Base-by-base conservation (phyloP, 2,797 vertebrate species). In the Lophius americanus region DNA sequence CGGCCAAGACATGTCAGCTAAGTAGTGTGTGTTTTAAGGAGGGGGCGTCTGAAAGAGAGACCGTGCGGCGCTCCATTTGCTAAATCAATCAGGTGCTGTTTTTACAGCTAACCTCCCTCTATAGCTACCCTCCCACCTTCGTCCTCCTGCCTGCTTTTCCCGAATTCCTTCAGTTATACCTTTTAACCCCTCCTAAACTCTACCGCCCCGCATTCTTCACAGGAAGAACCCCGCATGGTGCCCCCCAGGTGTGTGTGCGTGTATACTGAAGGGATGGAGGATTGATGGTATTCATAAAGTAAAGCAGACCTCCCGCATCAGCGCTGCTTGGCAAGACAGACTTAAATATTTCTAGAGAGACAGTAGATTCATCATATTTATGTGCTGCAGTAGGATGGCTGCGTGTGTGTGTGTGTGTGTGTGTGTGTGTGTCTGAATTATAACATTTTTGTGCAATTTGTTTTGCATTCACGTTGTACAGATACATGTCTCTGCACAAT, bases 81-180 rank as follows among this genome's bases (percentile, higher is more conserved):
- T 92, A 95, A 94, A 95, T 93, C 93, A 95, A 94, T 94, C 92
- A 95, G 89, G 85, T 83, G 85, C 78, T 93, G 91, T 93, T 95
- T 95, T 93, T 85, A 94, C 92, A 94, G 89, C 89, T 78, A 85
- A 66, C 12, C 70, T 70, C 58, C 56, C 35, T 55, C 57, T 57
- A 55, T 63, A 80, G 77, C 82, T 73, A 72, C 81, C 76, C 85
- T 73, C 85, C 90, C 69, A 76, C 79, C 85, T 81, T 85, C 74
- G 51, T 70, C 70, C 74, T 59, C 51, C 68, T 66, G 42, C 55
- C 51, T 53, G 37, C 52, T 72, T 79, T 62, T 58, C 44, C 67
- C 41, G 82, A 76, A 86, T 84, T 87, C 84, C 81, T 74, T 63
- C 51, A 68, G 61, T 46, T 83, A 77, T 76, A 85, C 79, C 82